phyloP scores from a whole-genome alignment of 92 coral and sea anemone species.

The Epizoanthus scotinus region DNA sequence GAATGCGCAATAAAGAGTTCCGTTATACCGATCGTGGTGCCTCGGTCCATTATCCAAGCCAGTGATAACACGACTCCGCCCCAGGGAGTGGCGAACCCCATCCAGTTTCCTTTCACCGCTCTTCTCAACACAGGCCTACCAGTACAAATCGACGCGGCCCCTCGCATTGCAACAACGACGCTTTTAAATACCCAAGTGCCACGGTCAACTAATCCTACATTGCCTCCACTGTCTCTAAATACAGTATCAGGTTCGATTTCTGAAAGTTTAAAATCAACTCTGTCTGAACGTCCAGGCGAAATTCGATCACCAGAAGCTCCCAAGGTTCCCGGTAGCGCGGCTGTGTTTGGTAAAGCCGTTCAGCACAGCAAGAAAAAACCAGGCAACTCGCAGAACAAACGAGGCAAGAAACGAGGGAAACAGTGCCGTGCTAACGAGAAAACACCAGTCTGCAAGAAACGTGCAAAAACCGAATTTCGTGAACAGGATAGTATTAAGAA shows the following conservation, averaged over 20 bases:
- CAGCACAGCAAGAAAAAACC: neutral
- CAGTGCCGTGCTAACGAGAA: no score
- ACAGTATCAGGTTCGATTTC: neutral
- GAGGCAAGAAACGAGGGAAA: conserved; percentile 1
- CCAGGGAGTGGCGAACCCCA: no score
- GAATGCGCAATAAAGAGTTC: neutral
- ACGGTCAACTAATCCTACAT: no score
- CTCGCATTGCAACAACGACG: neutral
- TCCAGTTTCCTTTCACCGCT: neutral
- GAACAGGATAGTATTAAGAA: no score
- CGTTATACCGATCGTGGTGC: neutral
- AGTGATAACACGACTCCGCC: neutral
- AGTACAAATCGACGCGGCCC: neutral
- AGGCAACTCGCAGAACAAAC: neutral
- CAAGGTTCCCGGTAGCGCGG: neutral
- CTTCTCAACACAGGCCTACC: neutral
- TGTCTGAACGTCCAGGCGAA: neutral
- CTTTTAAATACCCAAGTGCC: neutral
- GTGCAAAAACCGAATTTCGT: no score
- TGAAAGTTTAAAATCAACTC: neutral
- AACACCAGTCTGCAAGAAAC: no score
- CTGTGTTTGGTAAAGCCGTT: neutral
- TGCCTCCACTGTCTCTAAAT: no score
- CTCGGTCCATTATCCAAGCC: neutral
- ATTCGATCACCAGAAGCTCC: neutral